Percentiles rank a stretch among this genome's conserved stretches.
Conservation (phyloP, 1,140 invertebrate genomes). For the Drosophila erecta region DNA sequence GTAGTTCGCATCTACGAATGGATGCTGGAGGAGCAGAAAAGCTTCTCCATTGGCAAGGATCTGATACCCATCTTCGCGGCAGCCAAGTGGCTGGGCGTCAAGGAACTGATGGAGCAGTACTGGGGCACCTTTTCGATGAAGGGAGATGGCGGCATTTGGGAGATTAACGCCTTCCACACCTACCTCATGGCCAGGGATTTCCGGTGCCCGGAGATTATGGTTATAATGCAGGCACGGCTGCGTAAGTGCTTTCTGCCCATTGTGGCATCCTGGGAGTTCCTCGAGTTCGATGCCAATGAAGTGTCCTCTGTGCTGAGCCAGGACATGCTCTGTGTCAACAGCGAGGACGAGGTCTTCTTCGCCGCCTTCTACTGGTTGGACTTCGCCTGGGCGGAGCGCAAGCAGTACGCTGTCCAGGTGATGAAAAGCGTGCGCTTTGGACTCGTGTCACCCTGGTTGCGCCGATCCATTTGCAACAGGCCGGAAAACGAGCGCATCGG, state of each 20-base stretch:
- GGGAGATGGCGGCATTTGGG: slow-evolving; percentile 3
- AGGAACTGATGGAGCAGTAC: slow-evolving; percentile 14
- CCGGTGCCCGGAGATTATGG: slow-evolving; percentile 26
- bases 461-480: not conserved
- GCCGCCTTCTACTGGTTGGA: slow-evolving; percentile 34
- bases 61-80: slow-evolving; percentile 13
- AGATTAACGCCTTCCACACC: slow-evolving; percentile 23
- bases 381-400: slow-evolving; percentile 21
- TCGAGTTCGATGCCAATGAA: slow-evolving; percentile 15
- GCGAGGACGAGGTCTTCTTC: slow-evolving; percentile 60
- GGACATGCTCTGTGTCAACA: slow-evolving; percentile 41
- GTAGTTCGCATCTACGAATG: slow-evolving; percentile 38
- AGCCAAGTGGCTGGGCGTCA: slow-evolving; percentile 25
- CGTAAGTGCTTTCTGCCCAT: slow-evolving; percentile 31
- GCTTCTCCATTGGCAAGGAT: not conserved
- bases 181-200: not conserved
- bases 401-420: not conserved
- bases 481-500: slow-evolving; percentile 14
- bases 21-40: slow-evolving; percentile 3
- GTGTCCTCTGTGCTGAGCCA: slow-evolving; percentile 6
- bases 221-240: slow-evolving; percentile 14
- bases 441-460: slow-evolving; percentile 33
- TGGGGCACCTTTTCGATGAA: slow-evolving; percentile 10
- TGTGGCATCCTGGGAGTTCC: slow-evolving; percentile 30
- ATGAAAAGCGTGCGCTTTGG: slow-evolving; percentile 26